phyloP scores from a whole-genome alignment of 2,113 vertebrate genomes.

The Erythrocercus mccallii region DNA sequence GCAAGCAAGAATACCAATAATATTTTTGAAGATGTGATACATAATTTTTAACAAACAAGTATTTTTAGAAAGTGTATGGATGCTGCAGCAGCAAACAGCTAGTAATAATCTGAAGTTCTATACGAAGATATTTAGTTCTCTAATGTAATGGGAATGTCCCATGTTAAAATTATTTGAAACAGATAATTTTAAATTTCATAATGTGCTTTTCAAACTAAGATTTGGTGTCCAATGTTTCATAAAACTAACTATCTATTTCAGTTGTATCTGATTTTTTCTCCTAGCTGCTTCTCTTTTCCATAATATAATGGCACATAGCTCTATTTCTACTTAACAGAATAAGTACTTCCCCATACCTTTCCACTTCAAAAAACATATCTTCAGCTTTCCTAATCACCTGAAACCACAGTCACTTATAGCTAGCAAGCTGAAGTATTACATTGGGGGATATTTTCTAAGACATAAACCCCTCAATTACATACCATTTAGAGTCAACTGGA shows the following conservation, averaged over 20 bases:
- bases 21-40: neutral
- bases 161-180: neutral
- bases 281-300: neutral
- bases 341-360: neutral
- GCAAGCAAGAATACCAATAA: neutral
- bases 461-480: neutral
- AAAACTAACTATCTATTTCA: neutral
- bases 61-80: neutral
- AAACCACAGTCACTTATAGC: neutral
- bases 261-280: neutral
- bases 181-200: neutral
- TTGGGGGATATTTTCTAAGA: neutral
- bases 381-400: neutral
- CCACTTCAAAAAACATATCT: neutral
- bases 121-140: neutral
- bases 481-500: neutral
- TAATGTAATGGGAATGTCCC: neutral
- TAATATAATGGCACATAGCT: neutral
- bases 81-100: neutral
- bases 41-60: neutral
- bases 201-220: neutral
- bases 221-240: neutral
- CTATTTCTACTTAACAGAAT: neutral
- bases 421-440: neutral
- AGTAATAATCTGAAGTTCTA: neutral